These are phyloP conservation scores for Tamandua tetradactyla DNA, from an alignment of 2,797 vertebrate genomes.

Conservation along the genomic window DNA sequence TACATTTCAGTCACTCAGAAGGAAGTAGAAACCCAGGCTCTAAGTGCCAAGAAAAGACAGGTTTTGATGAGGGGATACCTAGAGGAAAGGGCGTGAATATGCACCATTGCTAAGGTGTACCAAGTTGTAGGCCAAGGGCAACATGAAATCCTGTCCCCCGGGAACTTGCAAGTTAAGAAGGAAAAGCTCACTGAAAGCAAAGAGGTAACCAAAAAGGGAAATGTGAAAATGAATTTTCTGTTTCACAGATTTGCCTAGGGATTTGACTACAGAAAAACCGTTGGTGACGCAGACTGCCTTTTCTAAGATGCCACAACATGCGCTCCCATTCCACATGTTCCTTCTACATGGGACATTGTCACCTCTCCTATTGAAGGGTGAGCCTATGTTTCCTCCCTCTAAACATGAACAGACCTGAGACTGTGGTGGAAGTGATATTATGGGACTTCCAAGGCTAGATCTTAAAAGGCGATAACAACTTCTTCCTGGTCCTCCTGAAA, in stretches of 20 bases:
- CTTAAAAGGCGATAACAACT: not conserved
- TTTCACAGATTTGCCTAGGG: conserved; percentile 50
- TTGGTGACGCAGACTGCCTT: conserved; percentile 41
- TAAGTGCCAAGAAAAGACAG: not conserved
- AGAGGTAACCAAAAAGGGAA: conserved; percentile 45
- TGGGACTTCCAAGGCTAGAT: not conserved
- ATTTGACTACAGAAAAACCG: conserved; percentile 47
- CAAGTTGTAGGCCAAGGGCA: not conserved
- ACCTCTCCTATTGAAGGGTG: not conserved
- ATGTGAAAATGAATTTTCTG: conserved; percentile 49
- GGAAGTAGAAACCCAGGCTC: not conserved
- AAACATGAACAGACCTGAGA: not conserved
- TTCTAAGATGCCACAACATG: not conserved
- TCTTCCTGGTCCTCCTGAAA: not conserved
- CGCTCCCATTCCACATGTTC: not conserved
- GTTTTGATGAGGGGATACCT: not conserved
- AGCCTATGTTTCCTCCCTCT: not conserved
- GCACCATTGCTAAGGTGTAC: not conserved
- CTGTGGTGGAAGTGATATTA: not conserved
- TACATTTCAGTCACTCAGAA: not conserved
- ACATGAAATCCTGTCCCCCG: not conserved
- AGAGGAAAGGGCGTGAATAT: not conserved
- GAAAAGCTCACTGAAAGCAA: conserved; percentile 51
- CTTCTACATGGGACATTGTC: not conserved
- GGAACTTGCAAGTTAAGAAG: not conserved